Evolutionary conservation across 2,888 invertebrate genomes (phyloP).

Genomic region (Nemapogon koenigi): DNA sequence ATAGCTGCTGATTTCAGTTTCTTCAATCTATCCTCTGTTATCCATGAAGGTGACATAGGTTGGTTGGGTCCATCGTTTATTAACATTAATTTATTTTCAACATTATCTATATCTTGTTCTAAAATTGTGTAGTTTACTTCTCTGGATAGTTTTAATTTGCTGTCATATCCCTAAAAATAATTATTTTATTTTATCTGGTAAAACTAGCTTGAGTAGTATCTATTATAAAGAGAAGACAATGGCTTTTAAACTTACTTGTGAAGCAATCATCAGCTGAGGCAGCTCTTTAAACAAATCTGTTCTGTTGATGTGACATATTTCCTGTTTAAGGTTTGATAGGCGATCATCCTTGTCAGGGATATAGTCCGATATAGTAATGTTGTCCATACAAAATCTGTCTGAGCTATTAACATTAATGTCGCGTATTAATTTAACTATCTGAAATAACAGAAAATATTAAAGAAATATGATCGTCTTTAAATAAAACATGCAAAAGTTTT

Average conservation of each 20-base stretch:
- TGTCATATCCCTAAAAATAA: constrained; percentile 35
- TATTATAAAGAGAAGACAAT: neutral
- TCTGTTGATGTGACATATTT: constrained; percentile 28
- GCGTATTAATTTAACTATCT: constrained; percentile 47
- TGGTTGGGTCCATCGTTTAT: constrained; percentile 28
- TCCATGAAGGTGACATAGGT: constrained; percentile 37
- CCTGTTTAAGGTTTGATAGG: constrained; percentile 28
- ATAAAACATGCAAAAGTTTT: neutral
- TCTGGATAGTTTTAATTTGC: constrained; percentile 26
- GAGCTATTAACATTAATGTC: constrained; percentile 42
- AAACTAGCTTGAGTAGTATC: neutral
- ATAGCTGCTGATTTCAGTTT: constrained; percentile 25
- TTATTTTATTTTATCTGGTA: neutral
- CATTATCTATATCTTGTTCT: constrained; percentile 24
- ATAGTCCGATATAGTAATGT: constrained; percentile 39
- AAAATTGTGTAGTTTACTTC: constrained; percentile 33
- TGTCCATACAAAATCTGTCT: constrained; percentile 32
- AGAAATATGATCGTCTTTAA: neutral
- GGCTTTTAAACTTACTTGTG: constrained; percentile 32
- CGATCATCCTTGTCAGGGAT: constrained; percentile 37
- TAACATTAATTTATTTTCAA: constrained; percentile 26
- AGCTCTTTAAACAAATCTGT: constrained; percentile 32
- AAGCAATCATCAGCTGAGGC: constrained; percentile 38
- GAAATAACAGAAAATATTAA: constrained; percentile 9
- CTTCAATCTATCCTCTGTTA: constrained; percentile 33